Conservation (phyloP, 2,888 invertebrate species). For the Stenichneumon culpator region DNA sequence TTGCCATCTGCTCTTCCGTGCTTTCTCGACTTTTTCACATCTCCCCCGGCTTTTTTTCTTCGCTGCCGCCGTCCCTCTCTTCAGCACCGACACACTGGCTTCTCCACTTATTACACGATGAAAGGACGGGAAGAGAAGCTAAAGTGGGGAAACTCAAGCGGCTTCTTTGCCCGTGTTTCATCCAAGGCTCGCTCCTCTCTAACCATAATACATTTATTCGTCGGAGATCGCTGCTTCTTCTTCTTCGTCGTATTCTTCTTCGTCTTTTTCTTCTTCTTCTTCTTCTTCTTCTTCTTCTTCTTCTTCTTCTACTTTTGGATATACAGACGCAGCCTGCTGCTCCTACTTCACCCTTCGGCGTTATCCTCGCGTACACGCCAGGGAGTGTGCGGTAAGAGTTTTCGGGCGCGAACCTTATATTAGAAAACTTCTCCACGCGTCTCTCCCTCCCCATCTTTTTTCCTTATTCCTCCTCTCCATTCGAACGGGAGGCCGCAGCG, state of each 20-base stretch:
- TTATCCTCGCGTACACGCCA: conserved; percentile 46
- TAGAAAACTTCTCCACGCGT: conserved; percentile 72
- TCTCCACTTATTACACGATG: conserved; percentile 56
- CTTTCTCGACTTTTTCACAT: not conserved
- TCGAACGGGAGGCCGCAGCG: conserved; percentile 19
- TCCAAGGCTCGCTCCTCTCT: conserved; percentile 30
- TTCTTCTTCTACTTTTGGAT: conserved; percentile 57
- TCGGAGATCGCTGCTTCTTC: conserved; percentile 52
- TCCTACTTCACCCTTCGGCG: conserved; percentile 52
- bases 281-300: conserved; percentile 33
- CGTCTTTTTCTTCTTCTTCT: conserved; percentile 28
- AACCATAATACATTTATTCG: conserved; percentile 69
- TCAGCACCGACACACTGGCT: conserved; percentile 35
- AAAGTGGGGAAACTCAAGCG: conserved; percentile 48
- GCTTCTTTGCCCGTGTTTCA: conserved; percentile 42
- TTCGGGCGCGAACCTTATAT: conserved; percentile 68
- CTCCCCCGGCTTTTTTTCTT: not conserved
- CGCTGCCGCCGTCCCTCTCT: conserved; percentile 4
- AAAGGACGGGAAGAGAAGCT: conserved; percentile 46
- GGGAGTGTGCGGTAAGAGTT: conserved; percentile 52
- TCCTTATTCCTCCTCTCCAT: conserved; percentile 21
- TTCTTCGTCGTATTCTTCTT: not conserved
- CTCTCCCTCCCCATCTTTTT: conserved; percentile 39
- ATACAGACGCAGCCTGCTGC: conserved; percentile 61
- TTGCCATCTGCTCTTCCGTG: conserved; percentile 22